Evolutionary conservation across 2,113 vertebrate species (phyloP), one percentile per base, ranked within the genome.

Genomic region (Charadrius vociferus): DNA sequence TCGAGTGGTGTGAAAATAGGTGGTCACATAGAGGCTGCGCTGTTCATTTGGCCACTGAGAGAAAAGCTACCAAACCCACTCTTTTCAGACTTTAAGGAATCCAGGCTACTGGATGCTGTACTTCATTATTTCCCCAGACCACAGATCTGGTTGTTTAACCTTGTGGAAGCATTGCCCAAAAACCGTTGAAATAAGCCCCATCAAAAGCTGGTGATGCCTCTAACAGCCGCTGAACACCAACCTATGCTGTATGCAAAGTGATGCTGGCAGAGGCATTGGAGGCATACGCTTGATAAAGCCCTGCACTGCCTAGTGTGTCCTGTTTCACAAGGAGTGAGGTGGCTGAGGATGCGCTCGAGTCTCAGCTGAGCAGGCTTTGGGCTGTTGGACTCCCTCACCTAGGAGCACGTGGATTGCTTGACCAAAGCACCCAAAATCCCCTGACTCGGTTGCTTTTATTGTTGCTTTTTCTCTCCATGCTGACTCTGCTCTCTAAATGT

Each of bases 401-500:
- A 50, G 36, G 22, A 87, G 62, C 12, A 24, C 4, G 1, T 63
- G 87, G 70, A 87, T 72, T 93, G 75, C 96, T 87, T 95, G 77
- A 95, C 88, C 90, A 91, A 81, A 97, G 36, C 53, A 75, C 53
- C 96, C 36, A 6, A 88, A 94, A 62, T 91, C 27, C 27, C 63
- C 30, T 10, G 7, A 36, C 32, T 79, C 73, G 43, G 67, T 70
- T 95, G 82, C 90, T 94, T 79, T 94, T 50, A 43, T 83, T 94
- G 45, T 78, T 97, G 65, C 74, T 97, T 97, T 96, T 92, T 39
- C 63, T 88, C 89, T 84, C 81, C 43, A 19, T 52, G 82, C 92
- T 95, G 91, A 97, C 74, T 93, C 86, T 96, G 90, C 80, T 91
- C 73, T 94, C 88, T 96, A 83, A 96, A 96, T 63, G 88, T 47